Base-by-base conservation (phyloP, 2,888 invertebrate genomes). In the Lasioglossum malachurum region DNA sequence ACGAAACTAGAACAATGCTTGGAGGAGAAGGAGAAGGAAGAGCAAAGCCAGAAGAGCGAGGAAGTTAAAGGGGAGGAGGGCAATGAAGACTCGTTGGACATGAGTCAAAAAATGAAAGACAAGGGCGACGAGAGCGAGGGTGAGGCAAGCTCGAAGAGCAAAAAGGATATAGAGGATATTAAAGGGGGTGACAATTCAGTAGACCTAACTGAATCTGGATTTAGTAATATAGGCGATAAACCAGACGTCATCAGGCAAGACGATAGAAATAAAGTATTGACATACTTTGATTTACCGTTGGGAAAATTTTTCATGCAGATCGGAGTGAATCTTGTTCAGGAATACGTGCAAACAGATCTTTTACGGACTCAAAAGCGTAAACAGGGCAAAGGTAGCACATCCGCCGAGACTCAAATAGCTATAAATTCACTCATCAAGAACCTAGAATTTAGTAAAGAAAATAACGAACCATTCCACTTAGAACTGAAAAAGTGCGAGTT, bases 241-340 rank as follows among this genome's bases (percentile, higher is more conserved):
- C 82, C 60, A 7, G 60, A 82, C 1, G 91, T 82, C 3, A 92
- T 82, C 16, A 84, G 76, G 31, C 90, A 87, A 46, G 94, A 94
- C 3, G 92, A 94, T 60, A 93, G 94, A 76, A 95, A 96, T 83
- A 97, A 96, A 92, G 95, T 96, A 75, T 96, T 97, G 86, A 97
- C 97, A 87, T 98, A 98, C 94, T 98, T 98, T 94, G 98, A 98
- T 89, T 97, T 98, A 95, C 97, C 98, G 0, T 96, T 98, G 78
- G 98, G 99, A 12, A 98, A 98, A 95, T 98, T 99, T 95, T 98
- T 99, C 93, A 97, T 98, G 95, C 98, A 98, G 94, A 98, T 99
- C 91, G 99, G 99, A 49, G 96, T 98, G 83, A 98, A 98, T 94
- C 96, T 98, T 88, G 99, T 98, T 3, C 98, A 98, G 95, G 99